Evolutionary conservation across 2,113 vertebrate species (phyloP).

Genomic region (Cygnus atratus): DNA sequence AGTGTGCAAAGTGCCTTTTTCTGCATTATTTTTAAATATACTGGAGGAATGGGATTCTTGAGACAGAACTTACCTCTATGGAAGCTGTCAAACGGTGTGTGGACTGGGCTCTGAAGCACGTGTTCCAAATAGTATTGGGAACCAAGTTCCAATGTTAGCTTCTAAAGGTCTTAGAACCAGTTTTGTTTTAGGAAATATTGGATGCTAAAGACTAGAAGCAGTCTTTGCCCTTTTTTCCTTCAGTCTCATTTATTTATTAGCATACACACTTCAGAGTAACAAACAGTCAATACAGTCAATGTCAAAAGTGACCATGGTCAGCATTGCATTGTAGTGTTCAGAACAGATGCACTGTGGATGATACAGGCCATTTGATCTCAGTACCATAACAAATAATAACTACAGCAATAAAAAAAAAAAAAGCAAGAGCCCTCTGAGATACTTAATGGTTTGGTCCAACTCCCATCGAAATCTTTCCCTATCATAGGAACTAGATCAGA

Average conservation of each 20-base stretch:
- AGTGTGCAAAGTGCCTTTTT: neutral
- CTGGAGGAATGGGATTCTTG: neutral
- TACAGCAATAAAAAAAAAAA: constrained; percentile 24
- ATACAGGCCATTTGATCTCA: constrained; percentile 53
- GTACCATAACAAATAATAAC: constrained; percentile 45
- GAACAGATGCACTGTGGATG: constrained; percentile 49
- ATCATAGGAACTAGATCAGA: neutral
- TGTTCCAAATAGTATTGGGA: rapidly evolving
- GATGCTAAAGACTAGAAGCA: neutral
- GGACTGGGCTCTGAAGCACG: neutral
- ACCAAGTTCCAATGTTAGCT: neutral
- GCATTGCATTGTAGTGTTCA: constrained; percentile 75
- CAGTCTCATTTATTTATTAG: constrained; percentile 71
- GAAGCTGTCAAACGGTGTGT: neutral
- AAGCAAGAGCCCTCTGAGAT: constrained; percentile 51
- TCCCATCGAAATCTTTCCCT: constrained; percentile 12
- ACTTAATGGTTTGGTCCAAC: constrained; percentile 36
- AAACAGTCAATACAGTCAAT: constrained; percentile 68
- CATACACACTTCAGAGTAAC: constrained; percentile 63
- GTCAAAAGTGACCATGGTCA: constrained; percentile 49
- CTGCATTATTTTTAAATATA: neutral
- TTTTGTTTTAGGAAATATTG: neutral
- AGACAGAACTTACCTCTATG: neutral
- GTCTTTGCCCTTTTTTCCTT: neutral
- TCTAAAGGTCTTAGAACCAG: neutral